phyloP scores from a whole-genome alignment of 2,888 invertebrate species.

The Polyommatus iphigenia region DNA sequence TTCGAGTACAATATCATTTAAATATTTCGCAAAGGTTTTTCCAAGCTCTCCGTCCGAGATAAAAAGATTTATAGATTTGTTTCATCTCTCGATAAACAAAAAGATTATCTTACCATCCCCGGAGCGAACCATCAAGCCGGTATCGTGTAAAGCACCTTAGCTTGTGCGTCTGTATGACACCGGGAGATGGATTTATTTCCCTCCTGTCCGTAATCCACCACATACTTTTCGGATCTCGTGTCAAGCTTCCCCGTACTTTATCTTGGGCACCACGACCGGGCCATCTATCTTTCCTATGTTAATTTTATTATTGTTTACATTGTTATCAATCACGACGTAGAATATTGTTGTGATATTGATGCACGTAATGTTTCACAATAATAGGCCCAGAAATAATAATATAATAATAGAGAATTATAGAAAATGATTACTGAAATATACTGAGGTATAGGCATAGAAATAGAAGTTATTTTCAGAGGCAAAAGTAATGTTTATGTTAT shows the following conservation, averaged over 20 bases:
- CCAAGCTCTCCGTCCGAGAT: neutral
- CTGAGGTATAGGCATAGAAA: too few species aligned
- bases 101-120: slow-evolving; percentile 7
- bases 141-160: slow-evolving; percentile 27
- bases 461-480: neutral
- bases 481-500: neutral
- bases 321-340: neutral
- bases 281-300: slow-evolving; percentile 4
- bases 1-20: neutral
- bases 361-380: neutral
- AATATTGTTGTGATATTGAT: neutral
- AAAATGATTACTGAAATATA: too few species aligned
- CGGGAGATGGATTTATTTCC: slow-evolving; percentile 27
- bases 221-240: slow-evolving; percentile 25
- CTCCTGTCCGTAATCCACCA: slow-evolving; percentile 18
- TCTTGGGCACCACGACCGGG: neutral
- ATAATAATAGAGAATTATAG: too few species aligned
- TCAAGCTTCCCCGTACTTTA: slow-evolving; percentile 26
- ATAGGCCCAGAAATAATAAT: neutral
- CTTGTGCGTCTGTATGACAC: slow-evolving; percentile 27
- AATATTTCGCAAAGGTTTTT: neutral
- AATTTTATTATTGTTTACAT: slow-evolving; percentile 11
- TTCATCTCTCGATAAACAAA: slow-evolving; percentile 15
- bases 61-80: slow-evolving; percentile 22
- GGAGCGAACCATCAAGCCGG: slow-evolving; percentile 16